Evolutionary conservation across 1,140 invertebrate genomes (phyloP).

Genomic region (Thaumetopoea pityocampa): DNA sequence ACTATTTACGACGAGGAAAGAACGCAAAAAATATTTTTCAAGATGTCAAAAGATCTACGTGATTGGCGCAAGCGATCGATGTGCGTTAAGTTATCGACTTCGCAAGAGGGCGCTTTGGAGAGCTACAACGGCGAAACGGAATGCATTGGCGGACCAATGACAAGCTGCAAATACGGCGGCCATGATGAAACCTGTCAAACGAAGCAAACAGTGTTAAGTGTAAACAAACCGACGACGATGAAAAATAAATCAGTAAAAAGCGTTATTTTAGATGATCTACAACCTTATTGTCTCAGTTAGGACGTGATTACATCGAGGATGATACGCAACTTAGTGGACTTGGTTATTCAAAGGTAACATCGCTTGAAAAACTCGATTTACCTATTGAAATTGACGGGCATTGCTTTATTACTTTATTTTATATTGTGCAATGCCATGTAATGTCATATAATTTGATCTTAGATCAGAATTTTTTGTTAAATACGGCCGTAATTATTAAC

Average conservation of each 20-base stretch:
- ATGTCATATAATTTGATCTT: constrained; percentile 6
- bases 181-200: too few relatives aligned
- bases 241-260: constrained; percentile 1
- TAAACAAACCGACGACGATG: constrained; percentile 4
- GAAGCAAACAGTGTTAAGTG: constrained; percentile 3
- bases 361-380: neutral
- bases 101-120: too few relatives aligned
- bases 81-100: too few relatives aligned
- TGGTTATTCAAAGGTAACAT: neutral
- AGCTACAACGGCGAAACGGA: too few relatives aligned
- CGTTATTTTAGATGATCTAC: neutral
- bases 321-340: neutral
- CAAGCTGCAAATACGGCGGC: too few relatives aligned
- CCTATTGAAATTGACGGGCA: neutral
- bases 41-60: neutral
- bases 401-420: neutral
- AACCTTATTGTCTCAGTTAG: neutral
- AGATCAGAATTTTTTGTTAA: constrained; percentile 3
- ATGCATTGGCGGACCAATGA: too few relatives aligned
- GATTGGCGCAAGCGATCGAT: too few relatives aligned
- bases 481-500: neutral
- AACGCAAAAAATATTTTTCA: too few relatives aligned
- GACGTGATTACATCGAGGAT: neutral
- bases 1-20: too few relatives aligned
- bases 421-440: constrained; percentile 1